Evolutionary conservation across 2,797 vertebrate genomes (phyloP), one percentile per base, ranked within the genome.

Genomic region (Myioborus miniatus): DNA sequence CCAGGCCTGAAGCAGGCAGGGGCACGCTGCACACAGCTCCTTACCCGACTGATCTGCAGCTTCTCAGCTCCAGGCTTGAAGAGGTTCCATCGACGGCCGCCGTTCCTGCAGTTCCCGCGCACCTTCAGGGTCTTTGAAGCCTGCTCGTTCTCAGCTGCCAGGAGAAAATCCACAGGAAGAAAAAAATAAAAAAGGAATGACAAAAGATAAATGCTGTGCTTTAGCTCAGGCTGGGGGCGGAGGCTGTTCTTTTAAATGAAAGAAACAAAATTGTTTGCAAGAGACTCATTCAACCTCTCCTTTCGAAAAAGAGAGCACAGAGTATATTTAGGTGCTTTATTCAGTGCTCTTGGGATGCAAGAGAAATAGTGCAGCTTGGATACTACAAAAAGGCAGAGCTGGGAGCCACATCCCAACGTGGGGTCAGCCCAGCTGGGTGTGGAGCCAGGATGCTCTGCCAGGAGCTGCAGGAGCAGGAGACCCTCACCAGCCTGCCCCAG

Each of bases 21-120:
- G 72, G 50, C 23, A 11, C 0, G 10, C 11, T 52, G 22, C 82
- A 63, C 43, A 75, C 44, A 17, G 4, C 50, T 55, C 97, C 98
- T 99, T 98, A 99, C 98, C 94, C 99, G 96, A 95, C 98, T 98
- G 94, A 99, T 98, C 74, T 98, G 98, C 74, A 99, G 97, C 21
- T 98, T 98, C 94, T 98, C 98, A n/a, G 98, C 99, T 75, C 98
- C 98, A 21, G 98, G 98, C 96, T 98, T 98, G 65, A 99, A 95
- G 67, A 98, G 96, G 87, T 98, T 99, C 97, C 98, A 98, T 52
- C 98, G 97, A 59, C 97, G 98, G 93, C 98, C 97, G 1, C 98
- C 98, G 9, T 97, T 97, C 75, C 94, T 92, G 82, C 98, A 95
- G 78, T 93, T 95, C 91, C 97, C 96, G 37, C 78, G 93, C 80